Conservation (phyloP, 1,140 invertebrate genomes). For the Dreissena polymorpha region DNA sequence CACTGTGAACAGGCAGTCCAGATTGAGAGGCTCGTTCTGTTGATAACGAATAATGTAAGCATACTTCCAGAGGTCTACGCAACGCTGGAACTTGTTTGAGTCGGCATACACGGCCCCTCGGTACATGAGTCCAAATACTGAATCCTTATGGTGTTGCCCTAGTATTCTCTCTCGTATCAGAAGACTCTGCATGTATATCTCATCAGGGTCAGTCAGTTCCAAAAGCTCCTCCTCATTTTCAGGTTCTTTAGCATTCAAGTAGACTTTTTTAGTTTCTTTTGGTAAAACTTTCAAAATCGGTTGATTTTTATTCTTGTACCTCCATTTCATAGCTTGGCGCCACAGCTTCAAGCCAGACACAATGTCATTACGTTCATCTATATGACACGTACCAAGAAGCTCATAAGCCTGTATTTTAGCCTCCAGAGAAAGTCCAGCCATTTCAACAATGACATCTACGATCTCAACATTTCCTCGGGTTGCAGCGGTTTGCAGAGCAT, state of each 20-base stretch:
- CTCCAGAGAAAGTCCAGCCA: slow-evolving; percentile 84
- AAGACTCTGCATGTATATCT: slow-evolving; percentile 96
- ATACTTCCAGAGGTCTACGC: slow-evolving; percentile 96
- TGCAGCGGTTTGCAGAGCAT: slow-evolving; percentile 94
- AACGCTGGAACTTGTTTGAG: slow-evolving; percentile 92
- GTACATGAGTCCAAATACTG: slow-evolving; percentile 95
- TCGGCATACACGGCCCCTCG: slow-evolving; percentile 95
- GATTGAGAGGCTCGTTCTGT: slow-evolving; percentile 93
- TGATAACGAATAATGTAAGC: slow-evolving; percentile 84
- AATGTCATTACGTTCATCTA: slow-evolving; percentile 97
- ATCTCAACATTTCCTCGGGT: slow-evolving; percentile 92
- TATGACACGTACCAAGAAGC: slow-evolving; percentile 94
- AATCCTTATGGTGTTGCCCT: slow-evolving; percentile 96
- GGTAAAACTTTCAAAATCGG: slow-evolving; percentile 77
- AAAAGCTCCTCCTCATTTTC: slow-evolving; percentile 88
- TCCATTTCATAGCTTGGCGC: slow-evolving; percentile 91
- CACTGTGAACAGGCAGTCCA: slow-evolving; percentile 95
- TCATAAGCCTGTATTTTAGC: slow-evolving; percentile 94
- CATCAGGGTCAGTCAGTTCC: slow-evolving; percentile 94
- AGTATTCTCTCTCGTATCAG: slow-evolving; percentile 95
- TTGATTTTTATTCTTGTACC: slow-evolving; percentile 87
- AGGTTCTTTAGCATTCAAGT: slow-evolving; percentile 91
- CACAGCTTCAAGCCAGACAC: slow-evolving; percentile 92
- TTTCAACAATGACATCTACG: slow-evolving; percentile 87
- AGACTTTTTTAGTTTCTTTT: slow-evolving; percentile 82